Percentiles rank a stretch among this genome's conserved stretches.
phyloP scores from a whole-genome alignment of 1,140 invertebrate genomes.

The Portunus trituberculatus region DNA sequence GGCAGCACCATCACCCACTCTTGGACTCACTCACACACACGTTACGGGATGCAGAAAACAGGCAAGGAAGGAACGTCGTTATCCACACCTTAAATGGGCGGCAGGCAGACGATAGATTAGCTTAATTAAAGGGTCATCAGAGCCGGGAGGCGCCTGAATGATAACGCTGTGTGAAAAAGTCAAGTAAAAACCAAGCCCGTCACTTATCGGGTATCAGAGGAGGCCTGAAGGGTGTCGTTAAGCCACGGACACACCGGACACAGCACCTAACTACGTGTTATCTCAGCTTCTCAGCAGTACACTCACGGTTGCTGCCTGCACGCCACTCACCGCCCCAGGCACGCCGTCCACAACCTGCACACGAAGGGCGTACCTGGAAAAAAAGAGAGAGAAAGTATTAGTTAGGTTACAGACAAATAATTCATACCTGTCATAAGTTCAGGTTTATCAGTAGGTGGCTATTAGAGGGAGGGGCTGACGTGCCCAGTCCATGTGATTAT shows the following conservation, averaged over 20 bases:
- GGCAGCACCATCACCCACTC: background rate
- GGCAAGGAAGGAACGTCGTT: background rate
- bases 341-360: background rate
- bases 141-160: background rate
- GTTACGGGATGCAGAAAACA: background rate
- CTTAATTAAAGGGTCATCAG: background rate
- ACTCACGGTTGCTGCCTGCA: background rate
- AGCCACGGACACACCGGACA: background rate
- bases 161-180: background rate
- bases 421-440: background rate
- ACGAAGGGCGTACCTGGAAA: background rate
- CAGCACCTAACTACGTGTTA: background rate
- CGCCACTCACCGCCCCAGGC: background rate
- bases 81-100: background rate
- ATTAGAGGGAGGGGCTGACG: background rate
- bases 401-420: background rate
- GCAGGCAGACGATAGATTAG: background rate
- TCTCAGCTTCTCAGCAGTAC: background rate
- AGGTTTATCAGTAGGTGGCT: background rate
- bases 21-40: background rate
- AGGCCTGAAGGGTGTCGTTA: background rate
- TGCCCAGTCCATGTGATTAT: too few species aligned
- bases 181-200: background rate
- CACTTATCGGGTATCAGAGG: background rate
- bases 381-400: background rate